Percentiles rank a stretch among this genome's conserved stretches.
phyloP scores from a whole-genome alignment of 2,888 invertebrate species.

The Cacoxenus indagator region DNA sequence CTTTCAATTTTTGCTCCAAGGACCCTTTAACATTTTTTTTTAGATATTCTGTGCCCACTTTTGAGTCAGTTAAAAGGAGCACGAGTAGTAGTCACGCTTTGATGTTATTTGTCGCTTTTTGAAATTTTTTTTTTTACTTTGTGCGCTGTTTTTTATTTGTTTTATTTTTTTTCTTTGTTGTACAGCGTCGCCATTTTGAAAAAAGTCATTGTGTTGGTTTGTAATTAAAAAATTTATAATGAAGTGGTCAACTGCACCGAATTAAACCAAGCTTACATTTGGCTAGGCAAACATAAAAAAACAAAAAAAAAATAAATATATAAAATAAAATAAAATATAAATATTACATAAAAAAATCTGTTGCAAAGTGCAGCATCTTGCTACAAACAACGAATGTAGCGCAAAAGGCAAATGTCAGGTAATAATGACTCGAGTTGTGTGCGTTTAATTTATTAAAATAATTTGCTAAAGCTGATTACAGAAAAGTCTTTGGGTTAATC shows the following conservation, averaged over 20 bases:
- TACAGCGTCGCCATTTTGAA: no score
- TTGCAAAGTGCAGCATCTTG: no score
- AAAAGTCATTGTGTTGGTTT: not conserved
- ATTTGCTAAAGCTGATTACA: not conserved
- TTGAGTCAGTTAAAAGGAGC: not conserved
- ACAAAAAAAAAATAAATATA: no score
- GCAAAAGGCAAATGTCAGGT: no score
- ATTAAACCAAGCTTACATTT: not conserved
- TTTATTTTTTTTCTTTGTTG: slow-evolving; percentile 39
- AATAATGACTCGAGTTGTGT: no score
- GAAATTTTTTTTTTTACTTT: slow-evolving; percentile 10
- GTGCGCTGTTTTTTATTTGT: not conserved
- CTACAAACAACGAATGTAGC: no score
- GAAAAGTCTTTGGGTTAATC: not conserved
- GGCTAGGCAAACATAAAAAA: no score
- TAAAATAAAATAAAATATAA: no score
- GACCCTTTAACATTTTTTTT: no score
- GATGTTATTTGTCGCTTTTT: no score
- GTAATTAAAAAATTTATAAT: not conserved
- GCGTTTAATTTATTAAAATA: slow-evolving; percentile 3
- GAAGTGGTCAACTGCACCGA: not conserved
- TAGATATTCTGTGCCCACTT: no score
- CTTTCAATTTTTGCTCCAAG: slow-evolving; percentile 46
- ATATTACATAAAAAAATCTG: no score
- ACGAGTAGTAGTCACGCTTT: slow-evolving; percentile 38